Percentiles rank a stretch among this genome's conserved stretches.
Evolutionary conservation across 2,797 vertebrate genomes (phyloP).

Genomic region (Gallinago nigripennis): DNA sequence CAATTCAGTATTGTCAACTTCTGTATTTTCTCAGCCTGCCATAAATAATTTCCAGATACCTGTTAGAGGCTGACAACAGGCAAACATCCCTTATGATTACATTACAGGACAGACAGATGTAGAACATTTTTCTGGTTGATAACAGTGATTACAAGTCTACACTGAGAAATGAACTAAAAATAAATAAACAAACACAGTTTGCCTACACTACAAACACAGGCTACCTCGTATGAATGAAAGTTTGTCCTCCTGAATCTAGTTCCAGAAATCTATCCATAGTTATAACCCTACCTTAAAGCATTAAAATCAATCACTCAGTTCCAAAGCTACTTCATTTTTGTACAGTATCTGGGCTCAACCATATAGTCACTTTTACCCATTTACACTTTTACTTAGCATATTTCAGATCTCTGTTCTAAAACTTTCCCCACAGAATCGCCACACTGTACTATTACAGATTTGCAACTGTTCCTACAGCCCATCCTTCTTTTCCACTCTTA

Average conservation of each 20-base stretch:
- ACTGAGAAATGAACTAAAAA: neutral
- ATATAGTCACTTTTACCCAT: neutral
- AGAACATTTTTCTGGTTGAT: neutral
- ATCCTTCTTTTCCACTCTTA: neutral
- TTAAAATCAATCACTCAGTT: neutral
- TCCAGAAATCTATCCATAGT: neutral
- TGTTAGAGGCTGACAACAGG: neutral
- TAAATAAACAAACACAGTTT: neutral
- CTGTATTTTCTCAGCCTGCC: neutral
- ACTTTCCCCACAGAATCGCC: neutral
- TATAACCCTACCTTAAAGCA: neutral
- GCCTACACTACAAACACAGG: neutral
- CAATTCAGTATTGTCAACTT: neutral
- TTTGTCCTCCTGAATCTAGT: neutral
- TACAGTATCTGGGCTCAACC: neutral
- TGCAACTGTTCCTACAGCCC: neutral
- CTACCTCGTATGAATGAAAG: neutral
- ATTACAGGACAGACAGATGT: neutral
- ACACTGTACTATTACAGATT: neutral
- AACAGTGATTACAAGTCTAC: neutral
- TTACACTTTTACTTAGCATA: neutral
- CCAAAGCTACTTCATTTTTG: neutral
- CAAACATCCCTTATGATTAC: accelerated
- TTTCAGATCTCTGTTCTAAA: neutral
- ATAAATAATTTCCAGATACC: neutral